Evolutionary conservation across 1,140 invertebrate species (phyloP).

Genomic region (Drusus annulatus): DNA sequence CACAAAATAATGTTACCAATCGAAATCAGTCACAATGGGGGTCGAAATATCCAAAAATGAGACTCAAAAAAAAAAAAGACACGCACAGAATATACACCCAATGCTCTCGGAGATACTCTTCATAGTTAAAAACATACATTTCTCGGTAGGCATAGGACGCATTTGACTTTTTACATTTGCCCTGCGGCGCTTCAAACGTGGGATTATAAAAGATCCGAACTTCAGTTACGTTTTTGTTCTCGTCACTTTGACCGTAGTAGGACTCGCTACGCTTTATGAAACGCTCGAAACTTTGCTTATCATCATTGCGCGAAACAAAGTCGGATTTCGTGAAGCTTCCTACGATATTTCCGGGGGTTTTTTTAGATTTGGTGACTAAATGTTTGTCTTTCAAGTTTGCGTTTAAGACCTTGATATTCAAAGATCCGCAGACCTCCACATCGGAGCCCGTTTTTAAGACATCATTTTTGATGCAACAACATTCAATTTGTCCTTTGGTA

Average conservation of each 20-base stretch:
- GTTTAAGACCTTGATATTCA: slow-evolving; percentile 66
- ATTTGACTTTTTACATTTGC: background rate
- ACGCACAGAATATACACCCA: slow-evolving; percentile 52
- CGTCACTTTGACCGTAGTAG: slow-evolving; percentile 61
- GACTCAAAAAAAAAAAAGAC: slow-evolving; percentile 40
- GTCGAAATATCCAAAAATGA: slow-evolving; percentile 35
- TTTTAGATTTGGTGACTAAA: slow-evolving; percentile 62
- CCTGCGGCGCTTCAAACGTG: slow-evolving; percentile 61
- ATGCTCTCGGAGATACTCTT: slow-evolving; percentile 33
- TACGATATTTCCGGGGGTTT: slow-evolving; percentile 63
- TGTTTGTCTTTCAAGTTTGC: slow-evolving; percentile 66
- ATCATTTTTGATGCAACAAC: slow-evolving; percentile 67
- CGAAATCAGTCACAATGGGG: slow-evolving; percentile 15
- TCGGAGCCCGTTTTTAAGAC: slow-evolving; percentile 63
- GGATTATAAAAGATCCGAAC: slow-evolving; percentile 70
- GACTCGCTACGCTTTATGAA: slow-evolving; percentile 69
- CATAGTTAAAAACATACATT: slow-evolving; percentile 16
- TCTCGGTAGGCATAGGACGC: background rate
- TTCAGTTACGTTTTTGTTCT: slow-evolving; percentile 65
- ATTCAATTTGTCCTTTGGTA: slow-evolving; percentile 65
- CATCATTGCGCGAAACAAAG: slow-evolving; percentile 59
- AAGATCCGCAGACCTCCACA: slow-evolving; percentile 63
- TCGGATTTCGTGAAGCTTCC: slow-evolving; percentile 66
- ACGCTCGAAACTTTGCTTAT: slow-evolving; percentile 64
- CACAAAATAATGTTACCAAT: background rate